A percentile compares a stretch with the other conserved stretches of the same genome.
phyloP scores from a whole-genome alignment of 1,140 invertebrate species.

The Drosophila quadrilineata region DNA sequence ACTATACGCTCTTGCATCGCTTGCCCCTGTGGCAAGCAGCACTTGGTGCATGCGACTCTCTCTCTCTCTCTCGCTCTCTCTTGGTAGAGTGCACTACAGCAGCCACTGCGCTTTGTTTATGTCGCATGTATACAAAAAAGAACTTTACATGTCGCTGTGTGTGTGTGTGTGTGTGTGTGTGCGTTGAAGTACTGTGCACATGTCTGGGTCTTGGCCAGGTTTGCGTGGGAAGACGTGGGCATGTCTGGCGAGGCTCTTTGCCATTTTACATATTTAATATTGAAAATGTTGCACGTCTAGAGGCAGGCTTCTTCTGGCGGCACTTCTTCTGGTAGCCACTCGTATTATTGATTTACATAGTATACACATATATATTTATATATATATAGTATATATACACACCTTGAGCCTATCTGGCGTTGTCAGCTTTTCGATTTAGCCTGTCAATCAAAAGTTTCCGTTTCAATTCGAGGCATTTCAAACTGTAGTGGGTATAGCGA shows the following conservation, averaged over 20 bases:
- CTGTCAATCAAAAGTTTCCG: slow-evolving; percentile 43
- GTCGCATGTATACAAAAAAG: slow-evolving; percentile 25
- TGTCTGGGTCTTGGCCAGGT: slow-evolving; percentile 44
- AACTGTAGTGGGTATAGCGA: background rate
- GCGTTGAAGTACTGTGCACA: slow-evolving; percentile 54
- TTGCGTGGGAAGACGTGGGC: slow-evolving; percentile 12
- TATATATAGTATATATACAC: slow-evolving; percentile 11
- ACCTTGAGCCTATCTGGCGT: slow-evolving; percentile 12
- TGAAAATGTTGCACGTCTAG: slow-evolving; percentile 52
- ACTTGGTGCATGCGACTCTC: slow-evolving; percentile 34
- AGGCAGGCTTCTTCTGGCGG: slow-evolving; percentile 26
- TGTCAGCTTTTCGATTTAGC: slow-evolving; percentile 52
- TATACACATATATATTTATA: background rate
- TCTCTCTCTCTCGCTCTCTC: no score
- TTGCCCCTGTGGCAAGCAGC: background rate
- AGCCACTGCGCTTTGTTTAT: slow-evolving; percentile 39
- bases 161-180: slow-evolving; percentile 21
- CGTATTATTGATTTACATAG: slow-evolving; percentile 54
- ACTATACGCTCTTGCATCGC: background rate
- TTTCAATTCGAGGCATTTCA: slow-evolving; percentile 28
- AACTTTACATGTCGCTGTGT: slow-evolving; percentile 8
- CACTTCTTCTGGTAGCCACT: slow-evolving; percentile 20
- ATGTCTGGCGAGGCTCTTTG: slow-evolving; percentile 30
- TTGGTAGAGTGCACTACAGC: slow-evolving; percentile 63
- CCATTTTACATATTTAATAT: slow-evolving; percentile 58